Evolutionary conservation across 1,140 invertebrate species (phyloP), one percentile per base, ranked within the genome.

Genomic region (Kradibia gibbosae): DNA sequence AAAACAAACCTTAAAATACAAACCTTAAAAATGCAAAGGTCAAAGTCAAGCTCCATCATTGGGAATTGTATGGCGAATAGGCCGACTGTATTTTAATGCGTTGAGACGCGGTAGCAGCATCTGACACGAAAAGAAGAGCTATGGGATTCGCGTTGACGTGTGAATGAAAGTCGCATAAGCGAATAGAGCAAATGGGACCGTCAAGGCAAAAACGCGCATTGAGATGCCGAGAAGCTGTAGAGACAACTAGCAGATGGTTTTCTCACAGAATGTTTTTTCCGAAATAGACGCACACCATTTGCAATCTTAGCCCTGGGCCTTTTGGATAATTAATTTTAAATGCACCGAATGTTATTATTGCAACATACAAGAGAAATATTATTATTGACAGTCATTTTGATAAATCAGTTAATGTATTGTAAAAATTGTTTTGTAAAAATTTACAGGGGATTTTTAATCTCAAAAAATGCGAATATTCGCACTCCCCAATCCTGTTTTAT

Each of bases 241-340:
- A 34, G 48, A 4, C 0, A 57, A 42, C 8, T 80, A 80, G 80
- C 84, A 86, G 84, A 86, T 84, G 83, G 78, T 84, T 82, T 81
- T 84, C 84, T 83, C 85, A 82, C 82, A 82, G 83, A 84, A 84
- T 83, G 83, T 82, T 86, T 86, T n/a, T 86, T 86, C 85, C 85
- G 85, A 83, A 82, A 70, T 17, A 17, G 13, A 4, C 11, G 31
- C 31, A 13, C 50, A 3, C 50, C 50, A 11, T 8, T 22, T 20
- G 10, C 50, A 8, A 67, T 67, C 28, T 11, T 22, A 3, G 10
- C 15, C 31, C 15, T 20, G 28, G 25, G 72, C 73, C 80, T 77
- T 82, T 82, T 82, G 77, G 77, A 77, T 72, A 55, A 70, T 82
- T 82, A 77, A 82, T 82, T 82, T 53, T 77, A 82, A 82, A 82